phyloP scores from a whole-genome alignment of 2,888 invertebrate genomes.

The Metopia argyrocephala region DNA sequence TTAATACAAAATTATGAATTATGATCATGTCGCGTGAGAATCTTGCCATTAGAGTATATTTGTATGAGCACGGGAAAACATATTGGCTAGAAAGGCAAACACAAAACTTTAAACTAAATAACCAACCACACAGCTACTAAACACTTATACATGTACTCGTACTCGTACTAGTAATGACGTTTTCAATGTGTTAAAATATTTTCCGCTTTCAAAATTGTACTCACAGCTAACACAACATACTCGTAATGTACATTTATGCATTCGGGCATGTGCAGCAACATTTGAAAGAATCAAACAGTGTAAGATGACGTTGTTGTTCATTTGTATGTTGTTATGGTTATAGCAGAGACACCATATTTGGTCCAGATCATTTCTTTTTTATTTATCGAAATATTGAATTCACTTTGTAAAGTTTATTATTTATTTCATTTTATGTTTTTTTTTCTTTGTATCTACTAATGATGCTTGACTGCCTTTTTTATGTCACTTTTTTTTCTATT shows the following conservation, averaged over 20 bases:
- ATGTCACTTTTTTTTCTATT: slow-evolving; percentile 23
- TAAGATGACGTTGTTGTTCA: background rate
- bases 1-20: slow-evolving; percentile 62
- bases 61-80: slow-evolving; percentile 31
- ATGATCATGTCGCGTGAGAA: slow-evolving; percentile 65
- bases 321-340: background rate
- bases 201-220: slow-evolving; percentile 46
- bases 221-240: background rate
- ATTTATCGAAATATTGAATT: background rate
- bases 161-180: background rate
- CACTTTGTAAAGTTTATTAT: slow-evolving; percentile 18
- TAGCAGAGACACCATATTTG: slow-evolving; percentile 51
- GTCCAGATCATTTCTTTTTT: slow-evolving; percentile 48
- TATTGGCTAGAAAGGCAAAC: background rate
- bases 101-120: too few relatives aligned
- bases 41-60: slow-evolving; percentile 49
- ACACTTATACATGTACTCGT: background rate
- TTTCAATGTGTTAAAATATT: slow-evolving; percentile 59
- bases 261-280: background rate
- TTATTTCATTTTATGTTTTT: background rate
- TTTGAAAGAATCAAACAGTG: background rate
- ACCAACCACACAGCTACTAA: slow-evolving; percentile 32
- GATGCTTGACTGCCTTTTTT: slow-evolving; percentile 47
- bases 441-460: slow-evolving; percentile 46
- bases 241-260: slow-evolving; percentile 12